Percentiles rank a stretch among this genome's conserved stretches.
Conservation (phyloP, 2,113 vertebrate species). For the Hirundichthys speculiger region DNA sequence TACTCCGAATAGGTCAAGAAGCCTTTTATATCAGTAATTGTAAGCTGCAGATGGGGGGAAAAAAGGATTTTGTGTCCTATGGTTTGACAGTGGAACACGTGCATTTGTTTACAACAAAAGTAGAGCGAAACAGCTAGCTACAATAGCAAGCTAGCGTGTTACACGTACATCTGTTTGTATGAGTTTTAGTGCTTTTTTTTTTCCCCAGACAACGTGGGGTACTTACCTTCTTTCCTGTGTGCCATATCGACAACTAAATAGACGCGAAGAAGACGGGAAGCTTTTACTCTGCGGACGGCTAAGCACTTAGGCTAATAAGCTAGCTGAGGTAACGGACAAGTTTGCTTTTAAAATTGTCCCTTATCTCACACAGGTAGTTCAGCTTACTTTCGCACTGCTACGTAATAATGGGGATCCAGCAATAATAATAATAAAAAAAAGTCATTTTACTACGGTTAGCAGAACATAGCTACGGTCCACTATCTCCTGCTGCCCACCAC, state of each 20-base stretch:
- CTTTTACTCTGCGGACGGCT: background rate
- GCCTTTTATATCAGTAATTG: no score
- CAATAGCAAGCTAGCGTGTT: background rate
- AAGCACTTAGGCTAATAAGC: constrained; percentile 16
- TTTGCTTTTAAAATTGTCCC: no score
- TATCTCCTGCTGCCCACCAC: background rate
- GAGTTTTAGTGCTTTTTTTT: fast-evolving
- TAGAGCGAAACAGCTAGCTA: background rate
- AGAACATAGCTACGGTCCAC: no score
- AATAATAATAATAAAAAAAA: no score
- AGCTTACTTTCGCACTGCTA: no score
- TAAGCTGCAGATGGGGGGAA: background rate
- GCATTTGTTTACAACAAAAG: constrained; percentile 64
- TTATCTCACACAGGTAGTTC: no score
- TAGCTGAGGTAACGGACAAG: constrained; percentile 11
- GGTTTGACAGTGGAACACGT: constrained; percentile 31
- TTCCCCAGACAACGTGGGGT: background rate
- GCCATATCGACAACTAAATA: constrained; percentile 43
- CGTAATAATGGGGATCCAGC: no score
- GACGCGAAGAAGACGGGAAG: background rate
- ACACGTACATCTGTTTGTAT: background rate
- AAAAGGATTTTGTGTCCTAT: background rate
- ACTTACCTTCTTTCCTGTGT: constrained; percentile 71
- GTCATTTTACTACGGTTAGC: no score
- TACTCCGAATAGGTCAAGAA: no score